Base-by-base conservation (phyloP, 2,888 invertebrate genomes). In the Mythimna loreyi region DNA sequence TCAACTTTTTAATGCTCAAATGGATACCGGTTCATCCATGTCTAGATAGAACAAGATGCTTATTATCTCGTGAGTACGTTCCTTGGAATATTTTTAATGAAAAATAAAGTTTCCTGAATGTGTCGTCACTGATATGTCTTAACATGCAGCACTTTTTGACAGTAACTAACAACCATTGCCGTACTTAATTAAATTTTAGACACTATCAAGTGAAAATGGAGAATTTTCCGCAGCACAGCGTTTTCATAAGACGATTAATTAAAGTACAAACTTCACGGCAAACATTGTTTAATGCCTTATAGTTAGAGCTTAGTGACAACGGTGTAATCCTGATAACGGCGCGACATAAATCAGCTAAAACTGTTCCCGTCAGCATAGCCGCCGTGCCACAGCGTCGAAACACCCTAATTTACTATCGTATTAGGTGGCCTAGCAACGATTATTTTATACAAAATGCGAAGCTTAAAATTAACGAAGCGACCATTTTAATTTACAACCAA, bases 331-430 rank as follows among this genome's bases (percentile, higher is more conserved):
- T 83, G 90, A 91, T 91, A 91, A 92, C 89, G 88, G 87, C 84
- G 74, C 78, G 68, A 81, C 86, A 91, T 92, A 92, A 91, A 91
- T 92, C 91, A 91, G 86, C 81, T 79, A 86, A 86, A 80, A 84
- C 86, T 78, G 83, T 83, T 84, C 79, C 81, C 87, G 87, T 90
- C 90, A 91, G 87, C 88, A 81, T 85, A 82, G 83, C 83, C 67
- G 81, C 84, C 85, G 85, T 85, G 84, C 86, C 87, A 87, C 83
- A 82, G 84, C 81, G 83, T 75, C 85, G 82, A 88, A 91, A 92
- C 91, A 92, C 93, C 91, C 92, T 92, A 93, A 94, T 94, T 93
- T 93, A 94, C 88, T 92, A 91, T 88, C 87, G 92, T 85, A 91
- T 92, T 93, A 93, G 89, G 85, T 84, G 79, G 82, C 86, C 86